phyloP scores from a whole-genome alignment of 2,113 vertebrate species.

The Eira barbara region DNA sequence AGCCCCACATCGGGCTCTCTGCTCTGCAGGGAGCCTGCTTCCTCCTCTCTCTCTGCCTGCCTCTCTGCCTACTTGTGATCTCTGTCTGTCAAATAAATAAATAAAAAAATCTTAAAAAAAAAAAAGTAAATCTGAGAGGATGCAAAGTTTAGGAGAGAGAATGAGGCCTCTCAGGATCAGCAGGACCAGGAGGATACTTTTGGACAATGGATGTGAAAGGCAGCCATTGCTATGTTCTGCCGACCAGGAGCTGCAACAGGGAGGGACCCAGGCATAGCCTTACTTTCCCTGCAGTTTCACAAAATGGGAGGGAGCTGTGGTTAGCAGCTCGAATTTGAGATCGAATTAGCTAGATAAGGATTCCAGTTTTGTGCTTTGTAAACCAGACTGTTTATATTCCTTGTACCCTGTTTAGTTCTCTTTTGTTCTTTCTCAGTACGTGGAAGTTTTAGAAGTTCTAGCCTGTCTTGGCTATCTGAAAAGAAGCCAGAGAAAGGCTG shows the following conservation, averaged over 20 bases:
- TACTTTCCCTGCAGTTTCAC: not conserved
- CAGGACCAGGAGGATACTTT: not conserved
- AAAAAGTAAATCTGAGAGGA: not conserved
- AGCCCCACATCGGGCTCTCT: no score
- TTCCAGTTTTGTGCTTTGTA: not conserved
- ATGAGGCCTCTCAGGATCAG: not conserved
- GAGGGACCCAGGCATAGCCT: not conserved
- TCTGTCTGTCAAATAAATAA: no score
- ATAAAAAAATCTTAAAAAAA: no score
- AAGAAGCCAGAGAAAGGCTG: not conserved
- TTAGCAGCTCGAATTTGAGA: not conserved
- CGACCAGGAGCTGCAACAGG: not conserved
- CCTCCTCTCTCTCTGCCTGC: no score
- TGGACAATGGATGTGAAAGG: not conserved
- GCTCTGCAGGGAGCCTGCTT: no score
- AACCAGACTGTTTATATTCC: conserved; percentile 43
- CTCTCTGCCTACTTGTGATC: no score
- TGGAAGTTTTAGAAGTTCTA: conserved; percentile 25
- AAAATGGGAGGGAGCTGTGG: not conserved
- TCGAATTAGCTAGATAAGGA: conserved; percentile 37
- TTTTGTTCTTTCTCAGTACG: conserved; percentile 48
- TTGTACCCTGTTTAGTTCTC: conserved; percentile 40
- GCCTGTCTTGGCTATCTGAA: conserved; percentile 1
- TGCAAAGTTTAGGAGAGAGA: not conserved
- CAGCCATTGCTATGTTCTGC: not conserved